Percentiles rank a stretch among this genome's conserved stretches.
phyloP scores from a whole-genome alignment of 2,113 vertebrate species.

The Henicopernis longicauda region DNA sequence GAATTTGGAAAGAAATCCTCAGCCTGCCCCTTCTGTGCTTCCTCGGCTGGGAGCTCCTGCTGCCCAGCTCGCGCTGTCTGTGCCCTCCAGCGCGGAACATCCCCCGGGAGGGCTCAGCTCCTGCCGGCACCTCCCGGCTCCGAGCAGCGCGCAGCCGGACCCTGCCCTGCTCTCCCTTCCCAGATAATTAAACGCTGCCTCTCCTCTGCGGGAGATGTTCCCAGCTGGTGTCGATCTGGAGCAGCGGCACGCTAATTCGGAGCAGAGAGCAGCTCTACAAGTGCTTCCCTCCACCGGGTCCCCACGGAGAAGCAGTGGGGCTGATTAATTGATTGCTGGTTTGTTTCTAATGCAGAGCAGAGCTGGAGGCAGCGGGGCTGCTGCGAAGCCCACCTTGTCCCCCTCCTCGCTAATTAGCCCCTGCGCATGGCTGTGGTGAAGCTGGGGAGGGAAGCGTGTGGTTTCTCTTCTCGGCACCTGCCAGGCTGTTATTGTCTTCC shows the following conservation, averaged over 20 bases:
- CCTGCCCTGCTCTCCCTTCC: not conserved
- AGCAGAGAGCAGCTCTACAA: not conserved
- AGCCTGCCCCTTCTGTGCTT: too few relatives aligned
- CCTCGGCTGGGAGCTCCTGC: not conserved
- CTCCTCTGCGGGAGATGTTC: too few relatives aligned
- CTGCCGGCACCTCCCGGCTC: not conserved
- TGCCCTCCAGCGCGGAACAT: fast-evolving
- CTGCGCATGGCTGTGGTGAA: not conserved
- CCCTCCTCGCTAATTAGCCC: not conserved
- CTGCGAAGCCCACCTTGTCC: not conserved
- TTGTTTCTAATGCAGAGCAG: not conserved
- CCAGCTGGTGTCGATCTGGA: not conserved
- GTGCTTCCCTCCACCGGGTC: not conserved
- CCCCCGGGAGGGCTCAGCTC: not conserved
- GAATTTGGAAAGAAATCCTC: not conserved
- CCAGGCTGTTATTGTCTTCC: not conserved
- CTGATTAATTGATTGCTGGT: not conserved
- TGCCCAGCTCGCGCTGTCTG: fast-evolving
- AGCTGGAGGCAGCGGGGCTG: not conserved
- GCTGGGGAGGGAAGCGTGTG: not conserved
- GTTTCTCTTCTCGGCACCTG: not conserved
- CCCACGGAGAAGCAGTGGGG: not conserved
- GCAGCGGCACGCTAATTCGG: too few relatives aligned
- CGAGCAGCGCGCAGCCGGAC: fast-evolving
- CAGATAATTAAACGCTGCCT: not conserved